Conservation (phyloP, 2,888 invertebrate species). For the Candidula unifasciata region DNA sequence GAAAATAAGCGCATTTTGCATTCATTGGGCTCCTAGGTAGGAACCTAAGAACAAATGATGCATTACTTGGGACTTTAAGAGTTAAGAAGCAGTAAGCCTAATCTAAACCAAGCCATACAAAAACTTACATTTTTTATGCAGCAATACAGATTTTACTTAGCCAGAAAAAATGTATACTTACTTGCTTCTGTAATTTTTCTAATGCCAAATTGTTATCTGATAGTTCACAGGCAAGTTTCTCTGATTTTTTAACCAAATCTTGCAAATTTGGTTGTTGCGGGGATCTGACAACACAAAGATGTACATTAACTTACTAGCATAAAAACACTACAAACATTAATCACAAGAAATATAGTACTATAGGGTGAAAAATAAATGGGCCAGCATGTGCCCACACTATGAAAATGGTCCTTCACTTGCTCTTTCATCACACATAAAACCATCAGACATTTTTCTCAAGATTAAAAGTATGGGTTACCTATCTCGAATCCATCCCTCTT, state of each 20-base stretch:
- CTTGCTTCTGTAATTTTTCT: constrained; percentile 22
- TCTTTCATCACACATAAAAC: not conserved
- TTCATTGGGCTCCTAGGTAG: too few relatives aligned
- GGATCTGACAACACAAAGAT: not conserved
- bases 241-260: constrained; percentile 24
- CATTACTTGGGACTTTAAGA: too few relatives aligned
- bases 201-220: constrained; percentile 7
- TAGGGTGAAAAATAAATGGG: too few relatives aligned
- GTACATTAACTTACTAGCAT: too few relatives aligned
- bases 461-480: constrained; percentile 9
- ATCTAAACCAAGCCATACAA: too few relatives aligned
- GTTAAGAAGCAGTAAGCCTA: too few relatives aligned
- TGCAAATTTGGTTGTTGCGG: constrained; percentile 8
- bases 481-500: constrained; percentile 28
- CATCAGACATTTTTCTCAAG: not conserved
- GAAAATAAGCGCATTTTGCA: too few relatives aligned
- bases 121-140: not conserved
- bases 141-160: not conserved
- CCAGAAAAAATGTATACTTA: not conserved
- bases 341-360: too few relatives aligned
- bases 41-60: too few relatives aligned
- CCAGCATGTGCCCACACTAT: too few relatives aligned
- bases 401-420: too few relatives aligned
- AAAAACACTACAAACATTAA: too few relatives aligned
- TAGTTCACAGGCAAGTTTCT: constrained; percentile 29